These are phyloP conservation scores for Hermaeophaga mercurialis DNA, from an alignment of 2,888 invertebrate species.

Conservation along the genomic window DNA sequence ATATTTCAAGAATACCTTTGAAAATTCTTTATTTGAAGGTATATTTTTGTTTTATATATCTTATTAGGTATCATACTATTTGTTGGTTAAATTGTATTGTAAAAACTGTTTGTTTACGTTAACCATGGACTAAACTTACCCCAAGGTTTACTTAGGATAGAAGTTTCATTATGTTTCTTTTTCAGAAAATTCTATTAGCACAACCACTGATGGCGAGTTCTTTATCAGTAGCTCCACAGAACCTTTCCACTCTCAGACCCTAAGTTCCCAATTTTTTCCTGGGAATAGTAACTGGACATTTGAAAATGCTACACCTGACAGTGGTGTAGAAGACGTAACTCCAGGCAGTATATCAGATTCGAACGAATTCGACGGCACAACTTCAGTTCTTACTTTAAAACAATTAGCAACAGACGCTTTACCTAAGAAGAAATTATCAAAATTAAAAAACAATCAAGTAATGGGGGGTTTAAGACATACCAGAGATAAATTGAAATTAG, in stretches of 20 bases:
- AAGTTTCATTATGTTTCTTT: background rate
- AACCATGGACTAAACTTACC: no score
- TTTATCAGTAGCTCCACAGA: conserved; percentile 74
- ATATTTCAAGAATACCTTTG: no score
- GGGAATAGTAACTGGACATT: conserved; percentile 57
- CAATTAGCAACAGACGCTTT: conserved; percentile 49
- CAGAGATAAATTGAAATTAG: conserved; percentile 71
- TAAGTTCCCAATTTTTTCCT: conserved; percentile 74
- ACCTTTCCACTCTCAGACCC: conserved; percentile 65
- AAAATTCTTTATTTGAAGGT: no score
- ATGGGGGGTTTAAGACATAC: conserved; percentile 76
- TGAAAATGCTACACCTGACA: conserved; percentile 65
- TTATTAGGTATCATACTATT: no score
- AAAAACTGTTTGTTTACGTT: no score
- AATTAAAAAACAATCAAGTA: conserved; percentile 41
- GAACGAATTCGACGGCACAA: conserved; percentile 36
- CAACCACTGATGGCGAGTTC: conserved; percentile 64
- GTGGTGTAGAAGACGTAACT: conserved; percentile 67
- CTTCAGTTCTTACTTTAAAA: conserved; percentile 48
- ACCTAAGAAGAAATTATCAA: conserved; percentile 42
- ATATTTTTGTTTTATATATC: no score
- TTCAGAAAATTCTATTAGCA: conserved; percentile 25
- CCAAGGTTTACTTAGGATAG: no score
- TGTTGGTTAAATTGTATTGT: no score
- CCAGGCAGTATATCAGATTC: conserved; percentile 53